phyloP scores from a whole-genome alignment of 1,140 invertebrate species.

The Lycorma delicatula region DNA sequence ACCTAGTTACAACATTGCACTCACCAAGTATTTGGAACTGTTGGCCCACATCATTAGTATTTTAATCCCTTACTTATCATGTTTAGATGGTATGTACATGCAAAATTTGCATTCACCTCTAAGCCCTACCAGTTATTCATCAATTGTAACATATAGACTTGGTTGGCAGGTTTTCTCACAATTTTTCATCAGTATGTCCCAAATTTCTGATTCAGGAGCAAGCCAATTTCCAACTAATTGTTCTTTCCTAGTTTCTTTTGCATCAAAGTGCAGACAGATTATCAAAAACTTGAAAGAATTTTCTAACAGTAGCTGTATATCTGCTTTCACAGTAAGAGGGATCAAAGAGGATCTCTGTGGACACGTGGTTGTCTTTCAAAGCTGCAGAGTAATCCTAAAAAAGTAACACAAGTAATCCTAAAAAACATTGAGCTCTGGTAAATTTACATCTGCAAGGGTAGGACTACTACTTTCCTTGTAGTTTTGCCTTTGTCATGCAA shows the following conservation, averaged over 20 bases:
- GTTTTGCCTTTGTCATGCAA: not conserved
- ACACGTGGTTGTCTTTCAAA: constrained; percentile 30
- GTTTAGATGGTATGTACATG: constrained; percentile 10
- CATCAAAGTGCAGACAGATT: not conserved
- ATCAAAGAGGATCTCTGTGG: constrained; percentile 26
- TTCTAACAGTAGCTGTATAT: constrained; percentile 27
- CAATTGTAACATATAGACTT: not conserved
- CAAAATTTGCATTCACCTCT: not conserved
- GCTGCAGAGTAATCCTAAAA: no score
- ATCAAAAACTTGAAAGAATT: constrained; percentile 33
- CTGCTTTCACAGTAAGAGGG: constrained; percentile 17
- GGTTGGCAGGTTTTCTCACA: not conserved
- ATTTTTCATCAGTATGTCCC: not conserved
- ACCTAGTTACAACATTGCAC: constrained; percentile 33
- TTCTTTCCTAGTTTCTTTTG: not conserved
- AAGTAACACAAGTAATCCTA: constrained; percentile 24
- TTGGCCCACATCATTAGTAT: constrained; percentile 32
- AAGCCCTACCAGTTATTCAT: not conserved
- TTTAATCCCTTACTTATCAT: constrained; percentile 36
- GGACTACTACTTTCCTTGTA: not conserved
- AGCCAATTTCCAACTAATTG: not conserved
- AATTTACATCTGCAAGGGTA: constrained; percentile 3
- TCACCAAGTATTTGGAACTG: constrained; percentile 30
- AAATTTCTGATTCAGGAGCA: not conserved
- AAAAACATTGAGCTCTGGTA: constrained; percentile 19